A percentile compares a stretch with the other conserved stretches of the same genome.
Evolutionary conservation across 1,140 invertebrate genomes (phyloP).

Genomic region (Chionoecetes opilio): DNA sequence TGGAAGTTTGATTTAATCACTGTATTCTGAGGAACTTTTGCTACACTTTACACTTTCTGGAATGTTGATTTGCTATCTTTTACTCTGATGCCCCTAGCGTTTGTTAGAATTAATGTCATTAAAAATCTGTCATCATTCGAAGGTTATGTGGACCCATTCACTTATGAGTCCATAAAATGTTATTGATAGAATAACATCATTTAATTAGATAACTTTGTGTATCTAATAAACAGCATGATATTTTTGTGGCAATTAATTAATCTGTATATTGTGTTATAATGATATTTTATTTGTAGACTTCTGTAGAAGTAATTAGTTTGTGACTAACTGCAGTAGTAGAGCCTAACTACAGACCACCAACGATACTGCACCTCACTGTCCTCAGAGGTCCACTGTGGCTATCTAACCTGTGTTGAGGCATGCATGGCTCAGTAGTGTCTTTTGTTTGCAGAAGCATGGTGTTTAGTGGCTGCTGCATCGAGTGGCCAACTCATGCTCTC

Average conservation of each 20-base stretch:
- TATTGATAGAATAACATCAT: not conserved
- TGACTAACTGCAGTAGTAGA: conserved; percentile 70
- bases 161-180: not conserved
- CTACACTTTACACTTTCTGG: not conserved
- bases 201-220: not conserved
- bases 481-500: conserved; percentile 73
- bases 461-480: conserved; percentile 76
- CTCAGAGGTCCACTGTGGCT: conserved; percentile 60
- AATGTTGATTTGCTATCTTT: no score
- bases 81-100: not conserved
- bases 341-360: conserved; percentile 64
- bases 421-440: conserved; percentile 78
- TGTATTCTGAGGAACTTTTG: no score
- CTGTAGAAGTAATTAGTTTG: conserved; percentile 31
- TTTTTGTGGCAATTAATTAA: not conserved
- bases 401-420: conserved; percentile 47
- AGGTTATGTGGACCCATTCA: not conserved
- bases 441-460: conserved; percentile 80
- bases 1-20: no score
- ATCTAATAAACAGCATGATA: not conserved
- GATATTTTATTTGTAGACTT: not conserved
- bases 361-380: conserved; percentile 37
- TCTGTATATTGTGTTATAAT: conserved; percentile 8
- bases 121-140: not conserved
- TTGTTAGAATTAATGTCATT: not conserved